phyloP scores from a whole-genome alignment of 2,797 vertebrate genomes.

The Macroramphosus scolopax region DNA sequence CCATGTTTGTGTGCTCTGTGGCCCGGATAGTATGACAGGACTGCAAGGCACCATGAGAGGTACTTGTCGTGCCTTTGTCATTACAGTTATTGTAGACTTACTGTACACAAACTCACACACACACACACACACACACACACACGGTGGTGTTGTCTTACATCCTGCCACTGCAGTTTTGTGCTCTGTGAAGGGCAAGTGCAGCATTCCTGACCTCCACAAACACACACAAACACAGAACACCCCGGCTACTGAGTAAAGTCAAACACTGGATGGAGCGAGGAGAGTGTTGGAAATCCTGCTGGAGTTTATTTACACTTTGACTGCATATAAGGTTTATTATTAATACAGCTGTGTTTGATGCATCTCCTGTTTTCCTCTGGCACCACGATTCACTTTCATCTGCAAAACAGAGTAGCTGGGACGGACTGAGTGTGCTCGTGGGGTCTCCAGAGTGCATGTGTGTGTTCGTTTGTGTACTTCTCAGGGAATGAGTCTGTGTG shows the following conservation, averaged over 20 bases:
- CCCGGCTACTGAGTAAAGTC: neutral
- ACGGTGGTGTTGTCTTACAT: slow-evolving; percentile 67
- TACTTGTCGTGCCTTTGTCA: slow-evolving; percentile 44
- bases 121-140: slow-evolving; percentile 22
- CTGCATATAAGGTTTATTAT: slow-evolving; percentile 24
- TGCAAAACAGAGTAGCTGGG: slow-evolving; percentile 55
- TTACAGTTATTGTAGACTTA: too few species aligned
- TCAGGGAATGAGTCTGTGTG: slow-evolving; percentile 16
- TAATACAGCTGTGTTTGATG: too few species aligned
- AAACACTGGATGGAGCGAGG: slow-evolving; percentile 22
- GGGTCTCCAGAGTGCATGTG: slow-evolving; percentile 41
- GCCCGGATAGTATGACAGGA: slow-evolving; percentile 37
- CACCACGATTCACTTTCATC: slow-evolving; percentile 51
- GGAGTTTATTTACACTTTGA: slow-evolving; percentile 50
- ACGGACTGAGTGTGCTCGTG: slow-evolving; percentile 14
- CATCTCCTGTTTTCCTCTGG: too few species aligned
- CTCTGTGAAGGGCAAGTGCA: slow-evolving; percentile 67
- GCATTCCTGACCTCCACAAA: slow-evolving; percentile 55
- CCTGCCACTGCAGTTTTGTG: slow-evolving; percentile 64
- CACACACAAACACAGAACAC: slow-evolving; percentile 37
- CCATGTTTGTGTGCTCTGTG: too few species aligned
- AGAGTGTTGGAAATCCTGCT: slow-evolving; percentile 49
- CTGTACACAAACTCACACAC: too few species aligned
- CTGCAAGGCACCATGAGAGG: slow-evolving; percentile 46
- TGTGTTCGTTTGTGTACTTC: too few species aligned